Evolutionary conservation across 2,113 vertebrate species (phyloP).

Genomic region (Trichomycterus rosablanca): DNA sequence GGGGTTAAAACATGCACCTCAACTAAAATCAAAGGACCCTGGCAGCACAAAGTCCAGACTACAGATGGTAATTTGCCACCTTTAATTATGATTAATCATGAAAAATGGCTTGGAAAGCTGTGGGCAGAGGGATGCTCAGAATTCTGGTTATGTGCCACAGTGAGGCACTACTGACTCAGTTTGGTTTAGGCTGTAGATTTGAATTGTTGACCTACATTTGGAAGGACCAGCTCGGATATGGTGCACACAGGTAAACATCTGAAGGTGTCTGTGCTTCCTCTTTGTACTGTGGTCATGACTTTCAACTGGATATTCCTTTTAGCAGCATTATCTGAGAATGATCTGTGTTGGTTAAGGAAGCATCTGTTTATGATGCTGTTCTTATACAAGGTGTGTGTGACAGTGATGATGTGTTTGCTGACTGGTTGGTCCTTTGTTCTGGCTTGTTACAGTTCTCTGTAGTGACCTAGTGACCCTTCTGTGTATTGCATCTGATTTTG

Average conservation of each 20-base stretch:
- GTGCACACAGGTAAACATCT: neutral
- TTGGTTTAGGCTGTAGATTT: conserved; percentile 3
- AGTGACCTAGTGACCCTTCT: conserved; percentile 4
- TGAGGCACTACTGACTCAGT: conserved; percentile 28
- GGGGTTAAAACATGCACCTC: neutral
- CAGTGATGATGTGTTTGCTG: conserved; percentile 26
- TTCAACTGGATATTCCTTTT: conserved; percentile 24
- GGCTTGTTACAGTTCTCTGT: conserved; percentile 19
- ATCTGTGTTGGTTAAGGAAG: conserved; percentile 20
- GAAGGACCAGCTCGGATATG: neutral
- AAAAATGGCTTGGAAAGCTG: no score
- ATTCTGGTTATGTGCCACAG: conserved; percentile 16
- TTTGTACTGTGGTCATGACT: conserved; percentile 24
- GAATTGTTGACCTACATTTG: neutral
- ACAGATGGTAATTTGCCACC: neutral
- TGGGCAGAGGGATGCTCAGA: conserved; percentile 14
- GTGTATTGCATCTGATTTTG: conserved; percentile 2
- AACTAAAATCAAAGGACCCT: no score
- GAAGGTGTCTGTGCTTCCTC: neutral
- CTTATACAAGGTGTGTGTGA: conserved; percentile 3
- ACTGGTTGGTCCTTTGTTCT: conserved; percentile 21
- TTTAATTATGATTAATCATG: no score
- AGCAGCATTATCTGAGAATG: conserved; percentile 25
- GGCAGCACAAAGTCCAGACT: no score
- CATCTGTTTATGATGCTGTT: conserved; percentile 19